phyloP scores from a whole-genome alignment of 2,888 invertebrate species.

The Chironomus tentans region DNA sequence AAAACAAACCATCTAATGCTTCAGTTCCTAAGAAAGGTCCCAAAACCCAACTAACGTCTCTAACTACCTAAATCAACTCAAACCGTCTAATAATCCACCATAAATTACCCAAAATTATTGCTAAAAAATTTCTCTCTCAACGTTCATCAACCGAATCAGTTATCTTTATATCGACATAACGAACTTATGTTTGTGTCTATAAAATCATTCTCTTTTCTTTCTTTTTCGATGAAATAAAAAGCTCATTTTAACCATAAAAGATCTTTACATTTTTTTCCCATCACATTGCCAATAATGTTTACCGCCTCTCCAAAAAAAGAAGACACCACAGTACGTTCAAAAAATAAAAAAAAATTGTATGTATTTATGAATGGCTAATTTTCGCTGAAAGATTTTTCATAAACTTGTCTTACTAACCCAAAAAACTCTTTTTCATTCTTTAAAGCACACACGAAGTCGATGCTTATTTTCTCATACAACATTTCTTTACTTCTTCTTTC shows the following conservation, averaged over 20 bases:
- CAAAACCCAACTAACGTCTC: no score
- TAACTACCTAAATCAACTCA: no score
- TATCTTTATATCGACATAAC: no score
- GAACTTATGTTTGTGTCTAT: no score
- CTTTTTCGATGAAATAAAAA: neutral
- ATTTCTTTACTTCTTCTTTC: neutral
- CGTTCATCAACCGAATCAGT: neutral
- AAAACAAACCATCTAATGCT: no score
- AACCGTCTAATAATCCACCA: no score
- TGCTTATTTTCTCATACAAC: neutral
- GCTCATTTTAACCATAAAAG: neutral
- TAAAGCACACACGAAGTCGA: neutral
- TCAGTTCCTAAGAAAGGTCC: no score
- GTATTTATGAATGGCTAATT: conserved; percentile 23
- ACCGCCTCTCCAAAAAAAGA: neutral
- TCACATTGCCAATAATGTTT: conserved; percentile 5
- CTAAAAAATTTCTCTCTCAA: neutral
- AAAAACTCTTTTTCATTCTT: conserved; percentile 14
- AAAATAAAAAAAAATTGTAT: neutral
- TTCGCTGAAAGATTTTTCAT: conserved; percentile 5
- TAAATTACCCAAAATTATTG: no score
- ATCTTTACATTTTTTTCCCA: conserved; percentile 2
- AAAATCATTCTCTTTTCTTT: no score
- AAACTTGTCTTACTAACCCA: conserved; percentile 25
- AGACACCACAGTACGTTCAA: neutral